These are phyloP conservation scores for Cyprinella venusta DNA, from an alignment of 2,797 vertebrate species.

Conservation along the genomic window DNA sequence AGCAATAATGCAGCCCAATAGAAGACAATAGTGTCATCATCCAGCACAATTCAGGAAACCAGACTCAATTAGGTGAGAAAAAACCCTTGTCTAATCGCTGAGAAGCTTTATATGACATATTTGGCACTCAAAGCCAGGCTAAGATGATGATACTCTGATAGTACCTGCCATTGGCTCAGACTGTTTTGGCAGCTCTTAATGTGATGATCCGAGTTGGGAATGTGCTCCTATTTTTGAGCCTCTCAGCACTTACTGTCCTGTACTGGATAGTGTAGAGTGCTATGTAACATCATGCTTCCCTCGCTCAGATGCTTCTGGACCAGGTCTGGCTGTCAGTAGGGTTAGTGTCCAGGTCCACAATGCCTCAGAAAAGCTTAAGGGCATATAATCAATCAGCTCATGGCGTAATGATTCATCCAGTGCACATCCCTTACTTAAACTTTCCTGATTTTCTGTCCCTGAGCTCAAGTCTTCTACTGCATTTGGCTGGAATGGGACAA, in stretches of 20 bases:
- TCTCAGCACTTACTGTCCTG: constrained; percentile 42
- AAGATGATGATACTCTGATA: constrained; percentile 49
- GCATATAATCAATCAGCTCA: constrained; percentile 21
- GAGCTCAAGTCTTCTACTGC: neutral
- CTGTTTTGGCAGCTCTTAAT: constrained; percentile 64
- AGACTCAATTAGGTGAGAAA: neutral
- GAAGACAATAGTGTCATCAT: neutral
- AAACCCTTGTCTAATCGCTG: constrained; percentile 61
- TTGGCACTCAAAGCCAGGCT: constrained; percentile 63
- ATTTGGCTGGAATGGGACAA: neutral
- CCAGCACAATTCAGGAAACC: neutral
- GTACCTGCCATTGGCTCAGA: constrained; percentile 45
- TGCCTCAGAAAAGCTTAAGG: constrained; percentile 38
- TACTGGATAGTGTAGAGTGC: constrained; percentile 49
- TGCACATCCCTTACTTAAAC: constrained; percentile 14
- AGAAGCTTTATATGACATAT: constrained; percentile 66
- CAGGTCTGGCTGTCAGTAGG: constrained; percentile 60
- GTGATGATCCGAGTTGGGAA: constrained; percentile 64
- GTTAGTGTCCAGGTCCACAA: constrained; percentile 47
- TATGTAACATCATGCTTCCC: constrained; percentile 54
- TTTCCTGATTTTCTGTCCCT: neutral
- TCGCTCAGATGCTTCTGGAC: constrained; percentile 46
- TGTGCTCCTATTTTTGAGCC: constrained; percentile 52
- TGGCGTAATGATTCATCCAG: constrained; percentile 34
- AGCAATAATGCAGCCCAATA: neutral